Percentiles rank a stretch among this genome's conserved stretches.
These are phyloP conservation scores for Thamnaconus septentrionalis DNA, from an alignment of 2,113 vertebrate species.

Conservation along the genomic window DNA sequence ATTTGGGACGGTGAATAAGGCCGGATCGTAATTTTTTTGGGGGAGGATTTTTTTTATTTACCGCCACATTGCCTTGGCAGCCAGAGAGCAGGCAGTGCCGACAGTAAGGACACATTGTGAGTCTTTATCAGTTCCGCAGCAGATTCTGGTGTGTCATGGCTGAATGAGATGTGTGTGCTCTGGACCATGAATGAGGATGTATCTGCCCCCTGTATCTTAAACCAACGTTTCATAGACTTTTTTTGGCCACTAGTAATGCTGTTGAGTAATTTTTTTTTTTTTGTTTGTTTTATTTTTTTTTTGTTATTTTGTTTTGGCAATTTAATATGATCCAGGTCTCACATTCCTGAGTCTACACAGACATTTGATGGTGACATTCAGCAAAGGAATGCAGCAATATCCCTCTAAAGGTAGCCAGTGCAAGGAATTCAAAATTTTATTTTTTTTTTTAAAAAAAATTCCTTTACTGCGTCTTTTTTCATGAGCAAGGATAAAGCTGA, in stretches of 20 bases:
- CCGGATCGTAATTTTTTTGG: slow-evolving; percentile 29
- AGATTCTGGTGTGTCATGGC: neutral
- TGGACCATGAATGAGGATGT: too few species aligned
- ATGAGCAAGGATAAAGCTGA: too few species aligned
- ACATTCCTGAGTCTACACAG: too few species aligned
- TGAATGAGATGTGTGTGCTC: too few species aligned
- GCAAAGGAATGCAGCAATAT: neutral
- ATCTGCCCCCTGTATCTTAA: neutral
- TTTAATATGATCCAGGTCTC: too few species aligned
- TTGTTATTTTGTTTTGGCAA: too few species aligned
- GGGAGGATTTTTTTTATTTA: slow-evolving; percentile 16
- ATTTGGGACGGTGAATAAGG: slow-evolving; percentile 25
- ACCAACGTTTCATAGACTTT: neutral
- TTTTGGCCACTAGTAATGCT: neutral
- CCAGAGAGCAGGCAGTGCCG: too few species aligned
- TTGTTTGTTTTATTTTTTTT: too few species aligned
- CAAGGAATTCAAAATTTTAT: too few species aligned
- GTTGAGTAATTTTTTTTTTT: neutral
- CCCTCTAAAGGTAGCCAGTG: neutral
- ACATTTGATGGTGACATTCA: neutral
- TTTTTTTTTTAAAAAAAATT: too few species aligned
- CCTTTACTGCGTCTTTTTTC: too few species aligned
- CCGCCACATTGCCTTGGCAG: neutral
- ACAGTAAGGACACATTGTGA: neutral
- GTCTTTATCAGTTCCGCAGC: slow-evolving; percentile 4